Evolutionary conservation across 2,888 invertebrate species (phyloP), one percentile per base, ranked within the genome.

Genomic region (Synergus itoensis): DNA sequence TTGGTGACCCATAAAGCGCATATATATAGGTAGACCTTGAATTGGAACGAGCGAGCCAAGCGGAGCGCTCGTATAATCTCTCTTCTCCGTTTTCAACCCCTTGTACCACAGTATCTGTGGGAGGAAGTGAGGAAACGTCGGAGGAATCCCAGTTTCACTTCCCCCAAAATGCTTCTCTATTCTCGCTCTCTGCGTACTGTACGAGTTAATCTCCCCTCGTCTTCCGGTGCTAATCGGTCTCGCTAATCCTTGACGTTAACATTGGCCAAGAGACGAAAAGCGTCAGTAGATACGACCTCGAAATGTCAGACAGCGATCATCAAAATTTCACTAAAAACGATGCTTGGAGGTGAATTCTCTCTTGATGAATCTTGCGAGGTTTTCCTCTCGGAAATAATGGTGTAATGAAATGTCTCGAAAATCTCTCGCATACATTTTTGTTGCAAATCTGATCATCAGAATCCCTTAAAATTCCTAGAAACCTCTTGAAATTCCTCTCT

Each of bases 1-100:
- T 84, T 82, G 82, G 82, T 83, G 82, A 84, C 82, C 81, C 81
- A 83, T 84, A 83, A 84, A 82, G 80, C 81, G 83, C 81, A 83
- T 65, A 82, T 82, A 81, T 81, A 81, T 80, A 43, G 40, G 36
- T 40, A 40, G 64, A 82, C 78, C 79, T 84, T 77, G 79, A 84
- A 83, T 84, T 81, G 81, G 79, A 84, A 82, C 80, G 57, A 83
- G 80, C 14, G 45, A 67, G 67, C 53, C 53, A n/a, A 53, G 53
- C n/a, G n/a, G 53, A 41, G 40, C 60, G 79, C 79, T 81, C 82
- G 80, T 83, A 84, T 82, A 84, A 83, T 84, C 82, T 84, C 77
- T 79, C 67, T 18, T 67, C 77, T 48, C 77, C 67, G 48, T 60
- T 45, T 43, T 63, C 62, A 69, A 28, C 45, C n/a, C 62, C 16